Evolutionary conservation across 2,888 invertebrate genomes (phyloP).

Genomic region (Timema podura): DNA sequence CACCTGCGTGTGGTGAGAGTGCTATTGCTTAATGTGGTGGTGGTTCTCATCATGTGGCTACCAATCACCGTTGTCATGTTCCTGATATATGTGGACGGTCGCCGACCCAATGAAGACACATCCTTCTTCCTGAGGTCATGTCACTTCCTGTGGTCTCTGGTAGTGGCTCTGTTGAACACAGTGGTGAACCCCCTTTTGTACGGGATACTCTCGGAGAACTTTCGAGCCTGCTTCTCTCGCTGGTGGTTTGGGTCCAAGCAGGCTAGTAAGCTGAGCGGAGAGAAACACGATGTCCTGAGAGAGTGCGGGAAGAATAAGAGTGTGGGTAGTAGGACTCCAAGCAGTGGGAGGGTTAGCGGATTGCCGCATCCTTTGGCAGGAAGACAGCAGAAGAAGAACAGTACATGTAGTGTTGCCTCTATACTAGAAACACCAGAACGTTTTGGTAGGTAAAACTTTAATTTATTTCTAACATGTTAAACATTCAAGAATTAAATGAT

Average conservation of each 20-base stretch:
- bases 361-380: conserved; percentile 33
- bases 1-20: conserved; percentile 53
- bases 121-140: conserved; percentile 51
- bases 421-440: conserved; percentile 40
- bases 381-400: conserved; percentile 39
- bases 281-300: conserved; percentile 15
- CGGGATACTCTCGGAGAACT: conserved; percentile 53
- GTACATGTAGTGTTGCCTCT: conserved; percentile 42
- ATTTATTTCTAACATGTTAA: no score
- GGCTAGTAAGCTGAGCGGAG: conserved; percentile 26
- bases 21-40: conserved; percentile 51
- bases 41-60: conserved; percentile 56
- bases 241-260: conserved; percentile 42
- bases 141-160: conserved; percentile 51
- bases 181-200: conserved; percentile 54
- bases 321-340: conserved; percentile 34
- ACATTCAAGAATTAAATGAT: no score
- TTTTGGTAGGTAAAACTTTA: no score
- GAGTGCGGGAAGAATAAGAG: conserved; percentile 27
- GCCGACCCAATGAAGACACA: conserved; percentile 48
- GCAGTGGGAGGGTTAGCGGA: conserved; percentile 35
- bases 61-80: conserved; percentile 52
- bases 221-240: conserved; percentile 47
- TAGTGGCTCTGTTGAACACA: conserved; percentile 52
- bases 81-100: conserved; percentile 53